These are phyloP conservation scores for Pammene aurita DNA, from an alignment of 2,888 invertebrate species.

Conservation along the genomic window DNA sequence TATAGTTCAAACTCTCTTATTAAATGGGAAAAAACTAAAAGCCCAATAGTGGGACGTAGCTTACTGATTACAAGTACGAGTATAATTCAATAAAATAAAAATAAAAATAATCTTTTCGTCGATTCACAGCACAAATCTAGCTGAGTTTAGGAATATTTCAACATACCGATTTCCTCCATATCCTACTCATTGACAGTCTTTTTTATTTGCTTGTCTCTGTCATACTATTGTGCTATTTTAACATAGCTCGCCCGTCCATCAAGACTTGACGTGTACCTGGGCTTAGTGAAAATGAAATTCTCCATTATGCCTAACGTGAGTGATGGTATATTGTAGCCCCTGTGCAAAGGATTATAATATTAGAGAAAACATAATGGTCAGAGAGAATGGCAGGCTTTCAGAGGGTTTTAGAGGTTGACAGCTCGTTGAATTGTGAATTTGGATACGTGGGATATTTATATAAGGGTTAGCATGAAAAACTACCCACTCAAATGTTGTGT, in stretches of 20 bases:
- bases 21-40: too few relatives aligned
- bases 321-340: constrained; percentile 33
- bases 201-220: neutral
- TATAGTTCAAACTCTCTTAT: too few relatives aligned
- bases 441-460: constrained; percentile 1
- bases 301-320: constrained; percentile 37
- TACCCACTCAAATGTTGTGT: neutral
- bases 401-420: constrained; percentile 20
- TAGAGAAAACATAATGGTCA: constrained; percentile 30
- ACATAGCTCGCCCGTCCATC: constrained; percentile 33
- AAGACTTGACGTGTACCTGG: constrained; percentile 38
- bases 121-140: too few relatives aligned
- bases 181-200: too few relatives aligned
- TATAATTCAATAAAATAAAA: too few relatives aligned
- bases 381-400: constrained; percentile 12
- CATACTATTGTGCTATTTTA: constrained; percentile 32
- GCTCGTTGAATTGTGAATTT: constrained; percentile 12
- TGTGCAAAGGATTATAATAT: constrained; percentile 34
- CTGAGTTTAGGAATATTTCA: too few relatives aligned
- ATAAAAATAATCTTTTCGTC: too few relatives aligned
- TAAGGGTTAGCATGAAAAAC: neutral
- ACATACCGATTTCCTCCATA: too few relatives aligned
- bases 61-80: too few relatives aligned
- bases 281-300: constrained; percentile 41
- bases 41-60: too few relatives aligned